Conservation (phyloP, 2,797 vertebrate species). For the Helostoma temminkii region DNA sequence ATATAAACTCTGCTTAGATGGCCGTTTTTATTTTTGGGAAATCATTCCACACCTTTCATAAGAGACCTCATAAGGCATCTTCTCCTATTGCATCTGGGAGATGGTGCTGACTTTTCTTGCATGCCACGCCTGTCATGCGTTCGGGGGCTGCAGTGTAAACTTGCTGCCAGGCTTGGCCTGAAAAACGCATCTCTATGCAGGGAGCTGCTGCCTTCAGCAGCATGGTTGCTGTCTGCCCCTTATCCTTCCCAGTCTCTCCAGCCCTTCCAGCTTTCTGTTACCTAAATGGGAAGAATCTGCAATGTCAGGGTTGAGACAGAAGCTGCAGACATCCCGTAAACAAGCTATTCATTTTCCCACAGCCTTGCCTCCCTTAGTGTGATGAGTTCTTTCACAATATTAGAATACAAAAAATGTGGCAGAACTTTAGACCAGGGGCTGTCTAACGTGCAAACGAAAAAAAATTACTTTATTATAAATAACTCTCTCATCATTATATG, state of each 20-base stretch:
- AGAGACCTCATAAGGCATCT: slow-evolving; percentile 62
- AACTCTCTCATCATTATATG: slow-evolving; percentile 50
- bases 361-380: slow-evolving; percentile 19
- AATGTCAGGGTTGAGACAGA: slow-evolving; percentile 50
- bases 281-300: slow-evolving; percentile 64
- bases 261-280: slow-evolving; percentile 61
- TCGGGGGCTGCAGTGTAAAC: slow-evolving; percentile 60
- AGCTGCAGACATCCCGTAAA: slow-evolving; percentile 53
- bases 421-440: slow-evolving; percentile 31
- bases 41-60: slow-evolving; percentile 69
- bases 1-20: slow-evolving; percentile 74
- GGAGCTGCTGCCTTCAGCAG: slow-evolving; percentile 60
- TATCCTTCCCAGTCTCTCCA: slow-evolving; percentile 55
- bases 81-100: slow-evolving; percentile 66
- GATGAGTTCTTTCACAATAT: slow-evolving; percentile 39
- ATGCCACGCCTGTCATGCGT: slow-evolving; percentile 69
- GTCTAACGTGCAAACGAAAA: slow-evolving; percentile 31
- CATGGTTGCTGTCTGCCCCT: slow-evolving; percentile 52
- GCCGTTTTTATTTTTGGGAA: slow-evolving; percentile 69
- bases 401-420: slow-evolving; percentile 22
- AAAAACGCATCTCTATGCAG: slow-evolving; percentile 61
- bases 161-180: slow-evolving; percentile 68
- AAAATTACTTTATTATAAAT: slow-evolving; percentile 43
- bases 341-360: slow-evolving; percentile 51
- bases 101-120: slow-evolving; percentile 38